These are phyloP conservation scores for Elegia similella DNA, from an alignment of 2,888 invertebrate genomes.

Conservation along the genomic window DNA sequence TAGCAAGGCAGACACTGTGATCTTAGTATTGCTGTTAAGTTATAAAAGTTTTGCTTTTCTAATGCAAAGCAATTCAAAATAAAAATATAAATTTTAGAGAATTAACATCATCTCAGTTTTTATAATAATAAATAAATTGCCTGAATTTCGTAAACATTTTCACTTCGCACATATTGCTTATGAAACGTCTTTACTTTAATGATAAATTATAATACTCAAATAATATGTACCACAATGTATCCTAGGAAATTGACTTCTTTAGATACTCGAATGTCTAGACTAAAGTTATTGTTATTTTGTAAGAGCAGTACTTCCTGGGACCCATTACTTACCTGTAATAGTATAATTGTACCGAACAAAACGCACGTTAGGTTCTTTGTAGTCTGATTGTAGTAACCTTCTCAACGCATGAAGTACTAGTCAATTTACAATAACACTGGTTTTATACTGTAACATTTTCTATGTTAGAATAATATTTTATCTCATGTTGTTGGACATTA, in stretches of 20 bases:
- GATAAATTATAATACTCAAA: constrained; percentile 41
- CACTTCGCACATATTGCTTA: constrained; percentile 20
- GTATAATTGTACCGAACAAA: constrained; percentile 20
- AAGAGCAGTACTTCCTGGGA: constrained; percentile 45
- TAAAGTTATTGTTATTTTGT: constrained; percentile 35
- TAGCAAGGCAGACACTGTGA: constrained; percentile 56
- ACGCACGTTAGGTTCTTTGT: constrained; percentile 6
- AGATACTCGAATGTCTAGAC: constrained; percentile 44
- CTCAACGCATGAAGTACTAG: constrained; percentile 44
- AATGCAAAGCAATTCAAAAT: constrained; percentile 13
- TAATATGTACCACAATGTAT: constrained; percentile 33
- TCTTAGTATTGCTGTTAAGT: constrained; percentile 55
- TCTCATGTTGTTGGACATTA: constrained; percentile 44
- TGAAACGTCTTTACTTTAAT: constrained; percentile 27
- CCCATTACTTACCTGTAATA: constrained; percentile 30
- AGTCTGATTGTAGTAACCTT: background rate
- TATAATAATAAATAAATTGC: background rate
- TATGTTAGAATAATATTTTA: constrained; percentile 32
- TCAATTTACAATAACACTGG: constrained; percentile 39
- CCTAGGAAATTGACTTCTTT: constrained; percentile 36
- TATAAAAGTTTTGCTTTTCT: constrained; percentile 25
- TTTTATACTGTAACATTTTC: constrained; percentile 39
- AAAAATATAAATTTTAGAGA: constrained; percentile 3
- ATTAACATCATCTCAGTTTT: background rate
- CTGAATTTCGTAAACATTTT: constrained; percentile 16